Percentiles rank a stretch among this genome's conserved stretches.
These are phyloP conservation scores for Coptodon rendalli DNA, from an alignment of 2,113 vertebrate genomes.

Conservation along the genomic window DNA sequence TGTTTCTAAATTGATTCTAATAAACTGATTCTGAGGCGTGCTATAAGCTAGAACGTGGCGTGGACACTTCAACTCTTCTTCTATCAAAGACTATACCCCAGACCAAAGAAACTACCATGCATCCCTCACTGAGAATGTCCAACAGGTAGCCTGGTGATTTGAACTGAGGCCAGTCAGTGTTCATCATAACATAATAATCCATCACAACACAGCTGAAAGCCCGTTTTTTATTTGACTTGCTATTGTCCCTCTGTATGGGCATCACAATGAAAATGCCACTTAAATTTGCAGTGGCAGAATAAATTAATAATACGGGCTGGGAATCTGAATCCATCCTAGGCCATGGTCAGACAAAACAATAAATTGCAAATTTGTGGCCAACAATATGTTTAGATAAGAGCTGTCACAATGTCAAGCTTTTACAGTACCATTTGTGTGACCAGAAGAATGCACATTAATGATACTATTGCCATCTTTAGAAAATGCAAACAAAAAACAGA, in stretches of 20 bases:
- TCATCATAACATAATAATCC: background rate
- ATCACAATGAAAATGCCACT: background rate
- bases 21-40: background rate
- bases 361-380: background rate
- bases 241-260: background rate
- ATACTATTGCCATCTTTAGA: background rate
- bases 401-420: background rate
- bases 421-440: background rate
- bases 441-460: background rate
- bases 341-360: background rate
- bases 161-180: background rate
- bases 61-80: background rate
- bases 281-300: background rate
- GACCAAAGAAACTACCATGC: background rate
- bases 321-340: background rate
- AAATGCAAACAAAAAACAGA: background rate
- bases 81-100: background rate
- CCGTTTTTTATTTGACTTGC: background rate
- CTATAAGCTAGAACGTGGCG: background rate
- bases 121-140: background rate
- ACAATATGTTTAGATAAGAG: background rate
- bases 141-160: background rate
- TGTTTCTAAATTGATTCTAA: background rate
- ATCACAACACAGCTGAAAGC: background rate
- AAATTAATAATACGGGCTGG: background rate